Evolutionary conservation across 2,113 vertebrate species (phyloP), one percentile per base, ranked within the genome.

Genomic region (Oreochromis aureus): DNA sequence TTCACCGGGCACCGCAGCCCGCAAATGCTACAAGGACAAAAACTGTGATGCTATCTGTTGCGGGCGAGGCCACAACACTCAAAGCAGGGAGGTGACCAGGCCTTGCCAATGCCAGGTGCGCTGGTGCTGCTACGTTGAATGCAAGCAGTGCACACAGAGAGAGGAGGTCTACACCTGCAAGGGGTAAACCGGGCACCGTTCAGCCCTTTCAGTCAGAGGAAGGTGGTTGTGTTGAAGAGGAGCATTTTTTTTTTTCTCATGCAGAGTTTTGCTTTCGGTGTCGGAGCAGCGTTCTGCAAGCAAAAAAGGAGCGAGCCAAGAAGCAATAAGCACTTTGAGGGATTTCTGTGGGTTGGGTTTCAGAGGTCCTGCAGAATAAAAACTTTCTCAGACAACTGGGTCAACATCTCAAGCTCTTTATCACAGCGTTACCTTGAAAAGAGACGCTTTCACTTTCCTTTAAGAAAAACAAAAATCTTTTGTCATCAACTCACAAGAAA

Each of bases 91-190:
- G 92, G 98, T 99, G 93, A 99, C 98, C 0, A 95, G 98, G 22
- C 98, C 98, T 0, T 99, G 99, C 95, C 98, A 99, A 93, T 99
- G 99, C 94, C 99, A 99, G 93, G 99, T 99, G 85, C 98, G 98
- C 87, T 99, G 98, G 99, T 99, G 99, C 96, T 99, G 99, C 96
- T 99, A 99, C 0, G 99, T 99, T 82, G 98, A 99, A 94, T 99
- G 99, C 95, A 98, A 99, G 94, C 98, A 99, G 84, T 99, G 99
- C 93, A 98, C 98, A 2, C 99, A 99, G 96, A 96, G 98, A 9
- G 99, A 99, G 91, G 99, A 99, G 92, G 98, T 99, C 73, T 99
- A 99, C 82, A 99, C 99, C 89, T 99, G 99, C 95, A 99, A 99
- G 89, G 98, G 97, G 90, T 98, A 97, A 97, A 6, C 34, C 55